phyloP scores from a whole-genome alignment of 2,797 vertebrate species.

The Nasua narica region DNA sequence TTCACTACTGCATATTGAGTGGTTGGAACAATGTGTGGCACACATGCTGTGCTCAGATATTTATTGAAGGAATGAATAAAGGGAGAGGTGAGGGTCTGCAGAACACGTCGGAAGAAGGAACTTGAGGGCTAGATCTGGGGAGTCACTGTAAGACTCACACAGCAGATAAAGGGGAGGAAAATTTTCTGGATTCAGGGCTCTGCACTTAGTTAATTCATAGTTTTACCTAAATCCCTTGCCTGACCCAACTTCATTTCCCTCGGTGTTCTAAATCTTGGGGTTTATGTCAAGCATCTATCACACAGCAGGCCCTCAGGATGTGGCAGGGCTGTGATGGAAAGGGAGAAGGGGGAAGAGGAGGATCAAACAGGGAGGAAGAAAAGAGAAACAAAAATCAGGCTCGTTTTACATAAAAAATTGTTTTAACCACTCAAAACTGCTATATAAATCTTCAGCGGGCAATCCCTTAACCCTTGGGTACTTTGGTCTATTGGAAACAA shows the following conservation, averaged over 20 bases:
- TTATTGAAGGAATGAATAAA: neutral
- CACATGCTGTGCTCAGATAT: neutral
- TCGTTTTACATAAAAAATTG: neutral
- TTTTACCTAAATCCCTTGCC: neutral
- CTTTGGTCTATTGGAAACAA: neutral
- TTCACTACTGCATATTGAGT: neutral
- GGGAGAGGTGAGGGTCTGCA: neutral
- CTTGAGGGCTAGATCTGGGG: neutral
- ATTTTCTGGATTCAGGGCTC: neutral
- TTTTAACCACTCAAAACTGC: neutral
- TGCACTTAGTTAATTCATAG: rapidly evolving
- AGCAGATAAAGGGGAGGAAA: too few species aligned
- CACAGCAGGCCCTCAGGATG: too few species aligned
- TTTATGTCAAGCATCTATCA: neutral
- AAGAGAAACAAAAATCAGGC: neutral
- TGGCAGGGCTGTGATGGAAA: neutral
- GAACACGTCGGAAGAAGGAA: neutral
- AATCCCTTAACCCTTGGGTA: neutral
- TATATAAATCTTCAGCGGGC: neutral
- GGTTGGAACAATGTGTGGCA: neutral
- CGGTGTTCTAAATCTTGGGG: neutral
- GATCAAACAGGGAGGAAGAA: neutral
- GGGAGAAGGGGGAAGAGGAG: neutral
- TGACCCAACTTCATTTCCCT: neutral
- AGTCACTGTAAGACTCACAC: too few species aligned